phyloP scores from a whole-genome alignment of 2,797 vertebrate species.

The Periophthalmus magnuspinnatus region DNA sequence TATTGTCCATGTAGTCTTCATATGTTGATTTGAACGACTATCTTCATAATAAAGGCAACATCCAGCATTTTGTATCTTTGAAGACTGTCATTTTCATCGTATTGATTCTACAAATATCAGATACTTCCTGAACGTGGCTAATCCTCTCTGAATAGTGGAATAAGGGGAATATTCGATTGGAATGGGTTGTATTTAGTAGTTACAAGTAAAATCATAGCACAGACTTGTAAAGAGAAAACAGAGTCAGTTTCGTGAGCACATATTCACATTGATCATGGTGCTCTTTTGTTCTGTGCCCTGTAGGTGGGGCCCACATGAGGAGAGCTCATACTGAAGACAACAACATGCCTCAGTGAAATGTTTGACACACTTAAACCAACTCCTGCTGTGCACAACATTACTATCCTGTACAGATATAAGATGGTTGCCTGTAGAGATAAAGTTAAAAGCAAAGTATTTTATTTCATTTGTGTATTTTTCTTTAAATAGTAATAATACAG shows the following conservation, averaged over 20 bases:
- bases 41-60: too few species aligned
- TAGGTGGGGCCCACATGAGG: conserved; percentile 29
- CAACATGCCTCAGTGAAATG: conserved; percentile 53
- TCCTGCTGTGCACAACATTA: conserved; percentile 37
- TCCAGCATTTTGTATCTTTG: too few species aligned
- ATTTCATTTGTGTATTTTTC: too few species aligned
- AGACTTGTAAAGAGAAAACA: conserved; percentile 14
- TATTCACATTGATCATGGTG: conserved; percentile 26
- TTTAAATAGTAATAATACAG: too few species aligned
- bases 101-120: conserved; percentile 21
- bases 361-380: conserved; percentile 58
- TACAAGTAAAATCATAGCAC: conserved; percentile 18
- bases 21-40: too few species aligned
- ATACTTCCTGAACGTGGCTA: conserved; percentile 34
- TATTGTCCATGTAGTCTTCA: too few species aligned
- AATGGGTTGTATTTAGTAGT: conserved; percentile 15
- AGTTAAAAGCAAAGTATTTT: too few species aligned
- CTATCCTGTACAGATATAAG: conserved; percentile 58
- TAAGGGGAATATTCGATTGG: too few species aligned
- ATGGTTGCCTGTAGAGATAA: conserved; percentile 31
- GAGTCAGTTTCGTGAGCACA: conserved; percentile 28
- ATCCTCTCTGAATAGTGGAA: conserved; percentile 17
- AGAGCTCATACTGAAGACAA: conserved; percentile 39
- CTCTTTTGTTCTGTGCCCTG: conserved; percentile 31
- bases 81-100: too few species aligned